Evolutionary conservation across 1,140 invertebrate genomes (phyloP), one percentile per base, ranked within the genome.

Genomic region (Drosophila equinoxialis): DNA sequence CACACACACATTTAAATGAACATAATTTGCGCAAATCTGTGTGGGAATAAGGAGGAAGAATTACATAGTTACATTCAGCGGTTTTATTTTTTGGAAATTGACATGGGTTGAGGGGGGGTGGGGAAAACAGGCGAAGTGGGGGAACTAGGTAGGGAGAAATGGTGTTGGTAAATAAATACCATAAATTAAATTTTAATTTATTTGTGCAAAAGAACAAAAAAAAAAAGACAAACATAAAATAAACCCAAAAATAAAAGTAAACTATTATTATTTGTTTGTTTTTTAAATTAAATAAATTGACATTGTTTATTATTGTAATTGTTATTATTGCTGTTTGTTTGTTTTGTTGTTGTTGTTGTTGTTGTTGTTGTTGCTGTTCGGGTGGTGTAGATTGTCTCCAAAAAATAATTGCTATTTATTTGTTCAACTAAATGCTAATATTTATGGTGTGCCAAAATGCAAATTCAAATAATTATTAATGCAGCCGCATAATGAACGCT

Each of bases 1-100:
- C 77, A 79, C 77, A 68, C 71, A 74, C 81, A 80, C 84, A 76
- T 91, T 59, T 91, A 90, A 91, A 87, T 79, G 87, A 91, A 91
- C 90, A 92, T 86, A 91, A 91, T 86, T 91, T 91, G 90, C 86
- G 81, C 79, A 89, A 79, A 91, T 91, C 84, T 89, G 82, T 84
- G 77, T 74, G 70, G 69, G 42, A 71, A 64, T 65, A 76, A 59
- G 57, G 14, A 42, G 67, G 54, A 55, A 41, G 33, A 67, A 14
- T 48, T 48, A 48, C 45, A 48, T 51, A 13, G 37, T 39, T 13
- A 23, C 45, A 48, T 48, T 17, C 13, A 8, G 23, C 5, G 45
- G 17, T 51, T 48, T 48, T 48, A 8, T 17, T 48, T 48, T 48
- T 48, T 8, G 14, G 3, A 3, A 30, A 30, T 30, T 4, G 45